phyloP scores from a whole-genome alignment of 2,888 invertebrate genomes.

The Galerucella nymphaeae region DNA sequence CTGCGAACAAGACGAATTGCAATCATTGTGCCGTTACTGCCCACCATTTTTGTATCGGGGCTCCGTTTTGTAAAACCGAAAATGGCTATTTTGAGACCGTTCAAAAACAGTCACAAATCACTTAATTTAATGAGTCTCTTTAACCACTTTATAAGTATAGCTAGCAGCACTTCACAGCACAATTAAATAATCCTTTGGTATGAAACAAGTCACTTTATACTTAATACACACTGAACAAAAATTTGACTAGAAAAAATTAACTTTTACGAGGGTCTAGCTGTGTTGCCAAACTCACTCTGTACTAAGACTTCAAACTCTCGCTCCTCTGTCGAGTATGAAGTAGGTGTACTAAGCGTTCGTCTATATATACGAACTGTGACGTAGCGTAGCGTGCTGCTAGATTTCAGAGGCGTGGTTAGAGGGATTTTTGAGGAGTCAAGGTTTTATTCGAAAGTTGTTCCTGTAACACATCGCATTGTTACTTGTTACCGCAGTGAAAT shows the following conservation, averaged over 20 bases:
- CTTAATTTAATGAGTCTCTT: constrained; percentile 8
- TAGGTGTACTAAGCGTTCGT: constrained; percentile 26
- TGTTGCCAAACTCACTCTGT: constrained; percentile 32
- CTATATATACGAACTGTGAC: constrained; percentile 49
- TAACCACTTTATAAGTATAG: constrained; percentile 12
- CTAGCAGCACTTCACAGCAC: constrained; percentile 41
- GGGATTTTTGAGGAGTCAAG: constrained; percentile 30
- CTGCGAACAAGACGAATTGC: constrained; percentile 92
- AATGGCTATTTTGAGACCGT: constrained; percentile 63
- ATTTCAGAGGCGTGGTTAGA: constrained; percentile 25
- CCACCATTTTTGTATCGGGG: constrained; percentile 75
- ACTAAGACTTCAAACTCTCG: not conserved
- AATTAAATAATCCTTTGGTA: constrained; percentile 45
- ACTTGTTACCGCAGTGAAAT: constrained; percentile 1
- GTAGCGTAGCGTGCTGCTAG: constrained; percentile 40
- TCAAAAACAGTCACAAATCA: constrained; percentile 36
- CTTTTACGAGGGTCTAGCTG: constrained; percentile 54
- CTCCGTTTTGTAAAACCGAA: constrained; percentile 58
- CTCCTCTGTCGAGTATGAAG: constrained; percentile 50
- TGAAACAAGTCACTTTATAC: constrained; percentile 27
- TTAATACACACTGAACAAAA: constrained; percentile 26
- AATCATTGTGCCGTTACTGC: constrained; percentile 87
- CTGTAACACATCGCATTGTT: constrained; percentile 22
- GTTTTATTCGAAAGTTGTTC: constrained; percentile 34
- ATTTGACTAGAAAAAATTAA: constrained; percentile 50